Evolutionary conservation across 2,888 invertebrate genomes (phyloP).

Genomic region (Cloeon dipterum): DNA sequence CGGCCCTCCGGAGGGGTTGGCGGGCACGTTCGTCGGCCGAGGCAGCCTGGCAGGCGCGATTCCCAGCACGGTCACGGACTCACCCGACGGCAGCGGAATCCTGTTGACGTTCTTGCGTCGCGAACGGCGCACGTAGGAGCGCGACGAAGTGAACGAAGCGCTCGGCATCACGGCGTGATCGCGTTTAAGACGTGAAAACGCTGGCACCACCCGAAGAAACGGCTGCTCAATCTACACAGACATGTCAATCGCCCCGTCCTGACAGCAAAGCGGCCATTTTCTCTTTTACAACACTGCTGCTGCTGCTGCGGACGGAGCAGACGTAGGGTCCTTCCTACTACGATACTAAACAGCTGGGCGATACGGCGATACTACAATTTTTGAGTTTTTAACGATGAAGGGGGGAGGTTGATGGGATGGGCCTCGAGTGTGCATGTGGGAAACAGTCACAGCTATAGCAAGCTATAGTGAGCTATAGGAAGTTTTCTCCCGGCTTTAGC

Average conservation of each 20-base stretch:
- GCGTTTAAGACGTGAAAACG: too few relatives aligned
- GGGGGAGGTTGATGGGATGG: too few relatives aligned
- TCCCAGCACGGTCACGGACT: too few relatives aligned
- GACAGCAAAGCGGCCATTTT: constrained; percentile 60
- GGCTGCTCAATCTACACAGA: constrained; percentile 22
- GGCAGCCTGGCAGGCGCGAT: too few relatives aligned
- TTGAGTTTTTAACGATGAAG: constrained; percentile 23
- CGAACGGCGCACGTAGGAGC: constrained; percentile 78
- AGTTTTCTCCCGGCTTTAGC: too few relatives aligned
- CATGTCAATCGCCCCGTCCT: constrained; percentile 64
- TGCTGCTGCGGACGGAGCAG: constrained; percentile 12
- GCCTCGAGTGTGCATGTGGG: too few relatives aligned
- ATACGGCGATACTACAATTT: constrained; percentile 15
- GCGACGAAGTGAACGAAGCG: constrained; percentile 82
- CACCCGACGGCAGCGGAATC: constrained; percentile 57
- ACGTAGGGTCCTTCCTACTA: constrained; percentile 10
- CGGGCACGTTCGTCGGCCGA: too few relatives aligned
- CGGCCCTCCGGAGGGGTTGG: too few relatives aligned
- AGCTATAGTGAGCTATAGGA: too few relatives aligned
- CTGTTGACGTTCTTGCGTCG: constrained; percentile 79
- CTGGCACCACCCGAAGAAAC: too few relatives aligned
- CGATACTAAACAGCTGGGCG: constrained; percentile 13
- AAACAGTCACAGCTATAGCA: too few relatives aligned
- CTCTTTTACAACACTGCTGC: constrained; percentile 30
- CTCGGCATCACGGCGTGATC: constrained; percentile 86